Percentiles rank a stretch among this genome's conserved stretches.
Conservation (phyloP, 2,113 vertebrate species). For the Ancistrus triradiatus region DNA sequence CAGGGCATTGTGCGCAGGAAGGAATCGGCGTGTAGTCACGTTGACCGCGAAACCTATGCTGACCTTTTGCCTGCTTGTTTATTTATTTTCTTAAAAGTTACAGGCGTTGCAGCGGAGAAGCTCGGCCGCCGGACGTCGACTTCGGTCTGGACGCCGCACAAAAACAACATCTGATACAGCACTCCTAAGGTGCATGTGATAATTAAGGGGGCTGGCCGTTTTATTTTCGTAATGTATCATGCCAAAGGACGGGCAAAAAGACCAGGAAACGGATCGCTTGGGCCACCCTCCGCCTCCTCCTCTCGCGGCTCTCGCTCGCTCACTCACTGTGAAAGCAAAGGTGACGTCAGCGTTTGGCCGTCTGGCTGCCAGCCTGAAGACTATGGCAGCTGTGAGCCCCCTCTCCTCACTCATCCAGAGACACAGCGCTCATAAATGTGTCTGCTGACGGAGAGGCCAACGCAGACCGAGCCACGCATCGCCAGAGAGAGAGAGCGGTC, state of each 20-base stretch:
- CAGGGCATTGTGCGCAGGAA: slow-evolving; percentile 11
- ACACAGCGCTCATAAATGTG: slow-evolving; percentile 50
- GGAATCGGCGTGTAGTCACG: slow-evolving; percentile 42
- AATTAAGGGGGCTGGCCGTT: slow-evolving; percentile 67
- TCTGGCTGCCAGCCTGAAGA: slow-evolving; percentile 63
- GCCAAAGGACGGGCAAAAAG: slow-evolving; percentile 60
- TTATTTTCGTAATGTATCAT: slow-evolving; percentile 75
- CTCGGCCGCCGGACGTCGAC: slow-evolving; percentile 61
- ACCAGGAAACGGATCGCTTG: slow-evolving; percentile 71
- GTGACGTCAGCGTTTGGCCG: slow-evolving; percentile 70
- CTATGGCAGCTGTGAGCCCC: slow-evolving; percentile 61
- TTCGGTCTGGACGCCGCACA: slow-evolving; percentile 65
- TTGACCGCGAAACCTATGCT: slow-evolving; percentile 59
- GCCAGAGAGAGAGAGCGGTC: not conserved
- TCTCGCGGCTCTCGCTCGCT: slow-evolving; percentile 44
- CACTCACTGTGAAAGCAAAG: slow-evolving; percentile 58
- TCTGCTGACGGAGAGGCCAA: slow-evolving; percentile 53
- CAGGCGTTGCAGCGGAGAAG: slow-evolving; percentile 61
- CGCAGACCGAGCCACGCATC: slow-evolving; percentile 34
- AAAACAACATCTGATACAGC: slow-evolving; percentile 70
- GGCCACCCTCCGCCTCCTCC: slow-evolving; percentile 40
- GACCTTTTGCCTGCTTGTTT: slow-evolving; percentile 70
- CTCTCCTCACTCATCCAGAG: slow-evolving; percentile 53
- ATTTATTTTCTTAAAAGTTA: slow-evolving; percentile 67
- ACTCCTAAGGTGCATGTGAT: slow-evolving; percentile 72